Evolutionary conservation across 2,797 vertebrate genomes (phyloP).

Genomic region (Hafferia zeledoni): DNA sequence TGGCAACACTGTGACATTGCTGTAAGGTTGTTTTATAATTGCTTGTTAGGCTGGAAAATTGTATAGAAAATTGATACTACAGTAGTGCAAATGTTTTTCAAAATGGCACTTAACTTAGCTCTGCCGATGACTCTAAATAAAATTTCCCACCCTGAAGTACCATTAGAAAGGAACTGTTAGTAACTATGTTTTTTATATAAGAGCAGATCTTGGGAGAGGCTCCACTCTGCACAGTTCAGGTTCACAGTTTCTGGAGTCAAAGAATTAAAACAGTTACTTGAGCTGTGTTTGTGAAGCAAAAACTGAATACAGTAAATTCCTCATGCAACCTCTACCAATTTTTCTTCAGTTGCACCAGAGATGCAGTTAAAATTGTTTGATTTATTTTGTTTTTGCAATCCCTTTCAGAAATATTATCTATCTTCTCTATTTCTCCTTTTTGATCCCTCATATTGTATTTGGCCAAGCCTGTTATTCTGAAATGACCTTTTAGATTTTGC

Average conservation of each 20-base stretch:
- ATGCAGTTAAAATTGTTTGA: background rate
- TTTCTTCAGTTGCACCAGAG: background rate
- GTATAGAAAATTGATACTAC: background rate
- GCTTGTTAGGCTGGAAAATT: background rate
- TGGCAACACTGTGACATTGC: background rate
- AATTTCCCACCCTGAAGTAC: background rate
- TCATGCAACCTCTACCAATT: background rate
- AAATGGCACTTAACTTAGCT: background rate
- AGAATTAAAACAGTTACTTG: background rate
- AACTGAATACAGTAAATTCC: background rate
- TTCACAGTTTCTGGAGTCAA: background rate
- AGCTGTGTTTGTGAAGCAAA: background rate
- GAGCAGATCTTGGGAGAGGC: background rate
- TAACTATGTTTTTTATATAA: background rate
- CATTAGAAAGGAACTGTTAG: background rate
- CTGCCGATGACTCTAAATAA: background rate
- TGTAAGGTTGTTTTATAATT: background rate
- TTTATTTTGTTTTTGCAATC: background rate
- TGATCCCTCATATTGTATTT: background rate
- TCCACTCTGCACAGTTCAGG: background rate
- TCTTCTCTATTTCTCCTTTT: background rate
- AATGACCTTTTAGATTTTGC: background rate
- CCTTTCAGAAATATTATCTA: background rate
- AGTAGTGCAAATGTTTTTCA: background rate
- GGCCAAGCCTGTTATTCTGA: background rate